A percentile compares a stretch with the other conserved stretches of the same genome.
phyloP scores from a whole-genome alignment of 2,113 vertebrate genomes.

The Elgaria multicarinata region DNA sequence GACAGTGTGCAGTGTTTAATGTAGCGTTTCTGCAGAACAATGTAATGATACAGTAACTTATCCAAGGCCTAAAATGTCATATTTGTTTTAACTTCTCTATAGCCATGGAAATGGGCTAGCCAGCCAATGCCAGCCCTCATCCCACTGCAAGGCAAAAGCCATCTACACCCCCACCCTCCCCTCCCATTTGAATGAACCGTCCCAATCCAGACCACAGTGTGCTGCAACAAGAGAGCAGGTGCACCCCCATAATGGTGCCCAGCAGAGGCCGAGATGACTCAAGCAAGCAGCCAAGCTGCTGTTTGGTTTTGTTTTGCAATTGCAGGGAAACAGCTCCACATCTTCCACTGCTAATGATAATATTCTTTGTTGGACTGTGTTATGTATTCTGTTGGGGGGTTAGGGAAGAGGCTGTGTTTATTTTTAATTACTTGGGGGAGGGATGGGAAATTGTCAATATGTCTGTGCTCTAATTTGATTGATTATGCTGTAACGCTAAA shows the following conservation, averaged over 20 bases:
- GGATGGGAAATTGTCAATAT: slow-evolving; percentile 14
- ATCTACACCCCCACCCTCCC: not conserved
- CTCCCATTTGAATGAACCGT: no score
- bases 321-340: not conserved
- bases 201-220: not conserved
- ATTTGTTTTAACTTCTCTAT: not conserved
- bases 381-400: not conserved
- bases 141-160: not conserved
- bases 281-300: not conserved
- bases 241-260: not conserved
- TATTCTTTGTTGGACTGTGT: not conserved
- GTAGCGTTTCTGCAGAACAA: not conserved
- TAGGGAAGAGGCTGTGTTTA: slow-evolving; percentile 14
- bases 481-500: slow-evolving; percentile 5
- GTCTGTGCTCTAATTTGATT: not conserved
- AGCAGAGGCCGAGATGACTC: not conserved
- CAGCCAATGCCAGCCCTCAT: not conserved
- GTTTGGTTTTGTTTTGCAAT: not conserved
- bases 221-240: not conserved
- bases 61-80: not conserved
- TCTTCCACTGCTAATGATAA: not conserved
- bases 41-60: not conserved
- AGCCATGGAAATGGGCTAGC: not conserved
- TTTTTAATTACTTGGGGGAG: slow-evolving; percentile 27
- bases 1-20: not conserved